These are phyloP conservation scores for Sarcophaga subvicina DNA, from an alignment of 2,888 invertebrate species.

Conservation along the genomic window DNA sequence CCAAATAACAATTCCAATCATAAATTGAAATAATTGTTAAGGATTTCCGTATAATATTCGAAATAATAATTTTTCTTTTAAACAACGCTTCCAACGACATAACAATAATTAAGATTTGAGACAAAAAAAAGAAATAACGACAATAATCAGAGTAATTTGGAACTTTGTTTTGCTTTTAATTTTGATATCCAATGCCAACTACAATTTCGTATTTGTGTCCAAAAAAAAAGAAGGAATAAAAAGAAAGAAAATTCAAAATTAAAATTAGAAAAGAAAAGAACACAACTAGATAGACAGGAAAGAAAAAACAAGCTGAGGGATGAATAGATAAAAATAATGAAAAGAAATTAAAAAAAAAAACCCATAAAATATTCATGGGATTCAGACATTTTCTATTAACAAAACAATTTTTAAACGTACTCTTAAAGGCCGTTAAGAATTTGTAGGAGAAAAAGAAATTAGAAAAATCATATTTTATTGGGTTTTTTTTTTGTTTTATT, in stretches of 20 bases:
- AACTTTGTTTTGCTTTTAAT: background rate
- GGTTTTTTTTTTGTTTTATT: background rate
- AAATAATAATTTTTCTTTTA: background rate
- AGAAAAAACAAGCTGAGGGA: background rate
- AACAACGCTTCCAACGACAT: background rate
- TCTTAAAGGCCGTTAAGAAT: background rate
- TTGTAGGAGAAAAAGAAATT: background rate
- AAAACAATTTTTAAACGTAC: slow-evolving; percentile 3
- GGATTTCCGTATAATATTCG: slow-evolving; percentile 12
- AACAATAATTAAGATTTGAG: slow-evolving; percentile 28
- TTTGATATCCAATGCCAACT: slow-evolving; percentile 4
- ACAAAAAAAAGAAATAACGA: slow-evolving; percentile 8
- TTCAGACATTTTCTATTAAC: background rate
- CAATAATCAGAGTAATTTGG: background rate
- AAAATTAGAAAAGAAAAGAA: background rate
- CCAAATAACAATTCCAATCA: background rate
- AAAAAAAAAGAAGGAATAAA: background rate
- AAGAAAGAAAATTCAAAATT: background rate
- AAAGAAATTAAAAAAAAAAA: background rate
- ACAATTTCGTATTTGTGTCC: background rate
- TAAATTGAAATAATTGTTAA: slow-evolving; percentile 18
- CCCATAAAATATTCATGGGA: background rate
- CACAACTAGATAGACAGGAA: background rate
- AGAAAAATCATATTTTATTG: background rate
- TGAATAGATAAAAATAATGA: background rate